Conservation (phyloP, 2,113 vertebrate species). For the Dolichallabes microphthalmus region DNA sequence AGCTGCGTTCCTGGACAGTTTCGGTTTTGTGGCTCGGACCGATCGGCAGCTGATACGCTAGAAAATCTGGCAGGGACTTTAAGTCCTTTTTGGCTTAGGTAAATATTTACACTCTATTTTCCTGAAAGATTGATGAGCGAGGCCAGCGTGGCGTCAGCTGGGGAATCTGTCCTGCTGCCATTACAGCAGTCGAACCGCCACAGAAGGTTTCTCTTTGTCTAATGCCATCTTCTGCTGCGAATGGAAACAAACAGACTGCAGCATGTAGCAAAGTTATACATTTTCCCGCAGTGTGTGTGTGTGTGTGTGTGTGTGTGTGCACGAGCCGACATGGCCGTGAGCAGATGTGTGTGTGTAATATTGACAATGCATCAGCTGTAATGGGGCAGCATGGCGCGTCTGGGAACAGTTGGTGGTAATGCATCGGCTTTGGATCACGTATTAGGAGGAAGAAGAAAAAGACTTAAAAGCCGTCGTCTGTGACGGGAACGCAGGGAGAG, state of each 20-base stretch:
- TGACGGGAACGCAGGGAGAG: background rate
- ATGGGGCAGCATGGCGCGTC: constrained; percentile 39
- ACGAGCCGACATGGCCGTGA: constrained; percentile 10
- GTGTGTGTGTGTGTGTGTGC: background rate
- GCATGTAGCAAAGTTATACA: constrained; percentile 9
- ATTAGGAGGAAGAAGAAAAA: background rate
- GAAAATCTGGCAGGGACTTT: too few relatives aligned
- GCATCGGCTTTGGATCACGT: constrained; percentile 32
- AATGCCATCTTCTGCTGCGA: constrained; percentile 12
- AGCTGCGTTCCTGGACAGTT: too few relatives aligned
- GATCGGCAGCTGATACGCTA: too few relatives aligned
- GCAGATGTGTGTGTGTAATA: constrained; percentile 43
- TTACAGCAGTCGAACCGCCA: background rate
- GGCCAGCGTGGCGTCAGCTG: too few relatives aligned
- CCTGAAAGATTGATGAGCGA: background rate
- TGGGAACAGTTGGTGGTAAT: constrained; percentile 46
- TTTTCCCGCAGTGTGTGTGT: constrained; percentile 7
- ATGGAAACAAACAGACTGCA: constrained; percentile 14
- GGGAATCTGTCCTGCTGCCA: background rate
- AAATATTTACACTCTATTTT: background rate
- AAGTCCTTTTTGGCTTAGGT: too few relatives aligned
- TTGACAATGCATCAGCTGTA: constrained; percentile 48
- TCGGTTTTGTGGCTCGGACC: too few relatives aligned
- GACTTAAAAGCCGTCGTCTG: constrained; percentile 29
- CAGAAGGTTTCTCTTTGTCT: constrained; percentile 26